A percentile compares a stretch with the other conserved stretches of the same genome.
Evolutionary conservation across 2,113 vertebrate species (phyloP).

Genomic region (Gasterosteus nipponicus): DNA sequence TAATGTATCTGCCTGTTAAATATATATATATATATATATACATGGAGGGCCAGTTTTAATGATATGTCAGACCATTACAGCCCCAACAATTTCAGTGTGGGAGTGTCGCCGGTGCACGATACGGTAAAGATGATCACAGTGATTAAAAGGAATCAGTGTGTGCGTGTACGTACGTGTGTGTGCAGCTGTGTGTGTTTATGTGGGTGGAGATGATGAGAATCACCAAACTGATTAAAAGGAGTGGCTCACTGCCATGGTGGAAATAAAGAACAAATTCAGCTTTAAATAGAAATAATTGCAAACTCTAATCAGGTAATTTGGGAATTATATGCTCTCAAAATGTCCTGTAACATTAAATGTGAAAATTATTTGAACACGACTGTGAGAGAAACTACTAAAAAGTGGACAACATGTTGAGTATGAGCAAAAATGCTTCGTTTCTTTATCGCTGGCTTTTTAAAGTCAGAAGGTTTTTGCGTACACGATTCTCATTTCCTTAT

Average conservation of each 20-base stretch:
- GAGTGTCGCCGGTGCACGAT: background rate
- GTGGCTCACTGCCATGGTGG: background rate
- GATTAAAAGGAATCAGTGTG: constrained; percentile 20
- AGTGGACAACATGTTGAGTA: constrained; percentile 51
- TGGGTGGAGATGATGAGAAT: constrained; percentile 34
- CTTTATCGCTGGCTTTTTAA: constrained; percentile 49
- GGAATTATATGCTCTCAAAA: constrained; percentile 15
- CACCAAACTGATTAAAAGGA: constrained; percentile 35
- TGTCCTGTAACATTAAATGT: constrained; percentile 35
- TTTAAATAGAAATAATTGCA: constrained; percentile 36
- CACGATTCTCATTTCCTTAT: constrained; percentile 55
- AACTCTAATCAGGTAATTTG: constrained; percentile 31
- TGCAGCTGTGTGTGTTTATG: background rate
- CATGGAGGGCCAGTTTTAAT: background rate
- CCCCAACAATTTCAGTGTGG: background rate
- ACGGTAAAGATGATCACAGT: constrained; percentile 1
- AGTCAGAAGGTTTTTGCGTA: constrained; percentile 44
- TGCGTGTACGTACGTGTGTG: background rate
- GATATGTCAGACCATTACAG: background rate
- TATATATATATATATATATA: background rate
- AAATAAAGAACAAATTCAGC: constrained; percentile 3
- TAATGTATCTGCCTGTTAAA: background rate
- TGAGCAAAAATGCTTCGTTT: constrained; percentile 50
- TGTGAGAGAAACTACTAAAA: constrained; percentile 35
- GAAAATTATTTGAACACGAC: constrained; percentile 42